phyloP scores from a whole-genome alignment of 2,797 vertebrate genomes.

The Sebastes dallii region DNA sequence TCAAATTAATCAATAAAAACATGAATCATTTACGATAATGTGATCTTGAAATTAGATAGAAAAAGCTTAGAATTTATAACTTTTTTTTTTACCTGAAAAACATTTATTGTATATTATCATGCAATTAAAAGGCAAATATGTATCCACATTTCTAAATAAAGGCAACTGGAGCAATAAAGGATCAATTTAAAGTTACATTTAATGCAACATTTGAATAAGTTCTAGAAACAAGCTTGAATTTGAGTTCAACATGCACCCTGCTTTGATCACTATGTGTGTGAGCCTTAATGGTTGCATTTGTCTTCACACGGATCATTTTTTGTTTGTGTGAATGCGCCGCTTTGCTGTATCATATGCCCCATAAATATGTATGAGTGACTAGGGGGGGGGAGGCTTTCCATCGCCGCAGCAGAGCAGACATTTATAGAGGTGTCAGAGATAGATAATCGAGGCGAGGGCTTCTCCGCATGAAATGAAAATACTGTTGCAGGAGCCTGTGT shows the following conservation, averaged over 20 bases:
- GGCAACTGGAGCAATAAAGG: neutral
- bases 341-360: neutral
- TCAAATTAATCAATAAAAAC: neutral
- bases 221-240: neutral
- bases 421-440: constrained; percentile 54
- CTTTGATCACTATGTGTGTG: neutral
- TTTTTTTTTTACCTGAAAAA: neutral
- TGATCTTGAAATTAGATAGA: neutral
- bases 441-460: constrained; percentile 38
- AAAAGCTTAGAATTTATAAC: neutral
- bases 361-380: constrained; percentile 46
- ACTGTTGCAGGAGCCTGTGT: neutral
- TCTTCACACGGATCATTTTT: neutral
- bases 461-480: constrained; percentile 39
- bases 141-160: neutral
- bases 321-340: neutral
- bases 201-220: neutral
- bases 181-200: neutral
- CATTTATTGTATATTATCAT: neutral
- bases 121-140: neutral
- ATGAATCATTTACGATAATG: neutral
- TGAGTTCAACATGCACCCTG: neutral
- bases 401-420: constrained; percentile 11
- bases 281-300: constrained; percentile 6
- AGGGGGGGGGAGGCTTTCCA: neutral